A percentile compares a stretch with the other conserved stretches of the same genome.
Conservation (phyloP, 2,888 invertebrate genomes). For the Psococerastis gibbosa region DNA sequence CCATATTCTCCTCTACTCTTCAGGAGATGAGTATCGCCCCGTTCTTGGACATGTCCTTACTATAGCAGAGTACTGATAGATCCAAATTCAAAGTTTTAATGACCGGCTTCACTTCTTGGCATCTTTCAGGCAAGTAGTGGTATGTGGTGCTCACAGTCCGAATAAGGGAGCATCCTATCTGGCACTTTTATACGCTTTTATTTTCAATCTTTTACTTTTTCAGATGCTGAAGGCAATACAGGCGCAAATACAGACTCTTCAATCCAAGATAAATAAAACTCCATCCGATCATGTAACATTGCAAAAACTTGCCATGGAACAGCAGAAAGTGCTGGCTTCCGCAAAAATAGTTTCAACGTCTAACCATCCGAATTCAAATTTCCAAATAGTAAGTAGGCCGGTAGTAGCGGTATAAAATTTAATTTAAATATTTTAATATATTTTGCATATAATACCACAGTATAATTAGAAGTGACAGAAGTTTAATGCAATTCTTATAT, state of each 20-base stretch:
- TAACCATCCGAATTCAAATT: slow-evolving; percentile 23
- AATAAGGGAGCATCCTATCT: background rate
- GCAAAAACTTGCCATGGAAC: slow-evolving; percentile 42
- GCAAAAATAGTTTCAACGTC: slow-evolving; percentile 37
- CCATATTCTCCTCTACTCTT: too few relatives aligned
- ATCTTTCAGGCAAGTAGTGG: too few relatives aligned
- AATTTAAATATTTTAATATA: too few relatives aligned
- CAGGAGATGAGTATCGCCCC: too few relatives aligned
- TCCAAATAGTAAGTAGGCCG: slow-evolving; percentile 14
- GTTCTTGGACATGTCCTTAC: too few relatives aligned
- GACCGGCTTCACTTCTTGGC: too few relatives aligned
- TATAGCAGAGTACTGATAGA: too few relatives aligned
- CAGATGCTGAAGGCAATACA: slow-evolving; percentile 40
- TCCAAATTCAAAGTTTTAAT: too few relatives aligned
- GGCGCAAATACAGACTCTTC: slow-evolving; percentile 45
- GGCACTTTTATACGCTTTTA: background rate
- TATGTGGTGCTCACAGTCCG: background rate
- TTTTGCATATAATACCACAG: too few relatives aligned
- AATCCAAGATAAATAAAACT: slow-evolving; percentile 30
- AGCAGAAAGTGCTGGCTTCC: slow-evolving; percentile 48
- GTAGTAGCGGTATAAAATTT: too few relatives aligned
- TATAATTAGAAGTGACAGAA: too few relatives aligned
- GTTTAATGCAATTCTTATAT: too few relatives aligned
- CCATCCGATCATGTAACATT: slow-evolving; percentile 35
- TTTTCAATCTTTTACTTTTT: slow-evolving; percentile 14